Percentiles rank a stretch among this genome's conserved stretches.
These are phyloP conservation scores for Orchesella flavescens DNA, from an alignment of 2,888 invertebrate genomes.

Conservation along the genomic window DNA sequence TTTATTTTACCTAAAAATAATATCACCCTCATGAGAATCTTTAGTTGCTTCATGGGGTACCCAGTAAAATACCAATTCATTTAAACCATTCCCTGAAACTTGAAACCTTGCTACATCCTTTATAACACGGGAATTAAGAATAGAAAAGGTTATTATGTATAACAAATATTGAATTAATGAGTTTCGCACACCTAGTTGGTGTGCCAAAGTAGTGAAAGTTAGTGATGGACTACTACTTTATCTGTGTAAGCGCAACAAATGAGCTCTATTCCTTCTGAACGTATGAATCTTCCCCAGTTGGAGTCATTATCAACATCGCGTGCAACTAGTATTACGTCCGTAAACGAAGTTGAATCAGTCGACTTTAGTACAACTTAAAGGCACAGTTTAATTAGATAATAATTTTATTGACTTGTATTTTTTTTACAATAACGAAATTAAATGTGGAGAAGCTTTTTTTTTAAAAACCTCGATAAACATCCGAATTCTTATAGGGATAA, in stretches of 20 bases:
- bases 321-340: conserved; percentile 35
- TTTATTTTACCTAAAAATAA: conserved; percentile 39
- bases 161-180: too few species aligned
- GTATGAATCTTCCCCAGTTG: conserved; percentile 40
- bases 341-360: background rate
- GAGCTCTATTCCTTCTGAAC: conserved; percentile 9
- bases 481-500: conserved; percentile 9
- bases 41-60: conserved; percentile 13
- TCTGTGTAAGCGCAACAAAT: conserved; percentile 42
- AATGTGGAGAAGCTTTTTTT: background rate
- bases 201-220: too few species aligned
- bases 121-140: background rate
- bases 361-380: conserved; percentile 42
- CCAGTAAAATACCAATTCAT: conserved; percentile 45
- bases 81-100: background rate
- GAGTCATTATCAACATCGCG: background rate
- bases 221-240: conserved; percentile 46
- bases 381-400: conserved; percentile 1
- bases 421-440: background rate
- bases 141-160: too few species aligned
- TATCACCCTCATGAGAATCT: conserved; percentile 41
- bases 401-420: background rate
- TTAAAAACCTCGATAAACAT: conserved; percentile 24
- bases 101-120: conserved; percentile 43
- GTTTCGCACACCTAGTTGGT: too few species aligned